Evolutionary conservation across 64 coral and sea anemone genomes (phyloP).

Genomic region (Dendrophyllia cribrosa): DNA sequence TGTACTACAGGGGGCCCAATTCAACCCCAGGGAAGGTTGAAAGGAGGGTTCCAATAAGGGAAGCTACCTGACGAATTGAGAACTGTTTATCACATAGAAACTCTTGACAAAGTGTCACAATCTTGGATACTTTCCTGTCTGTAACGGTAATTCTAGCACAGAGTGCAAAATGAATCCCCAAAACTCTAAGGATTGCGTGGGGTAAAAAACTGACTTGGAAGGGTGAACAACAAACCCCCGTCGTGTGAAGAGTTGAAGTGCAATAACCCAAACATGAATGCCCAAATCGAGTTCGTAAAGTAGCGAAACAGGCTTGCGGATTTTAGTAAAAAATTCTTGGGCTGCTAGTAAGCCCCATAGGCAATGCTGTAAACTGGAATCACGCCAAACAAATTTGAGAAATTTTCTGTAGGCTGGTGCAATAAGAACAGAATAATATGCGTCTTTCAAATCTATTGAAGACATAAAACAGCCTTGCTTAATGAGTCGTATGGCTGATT

Average conservation of each 20-base stretch:
- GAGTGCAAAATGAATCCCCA: constrained; percentile 21
- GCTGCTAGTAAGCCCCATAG: constrained; percentile 25
- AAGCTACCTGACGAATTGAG: constrained; percentile 7
- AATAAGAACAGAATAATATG: too few species aligned
- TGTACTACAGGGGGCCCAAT: background rate
- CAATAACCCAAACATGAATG: constrained; percentile 27
- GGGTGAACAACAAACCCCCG: constrained; percentile 48
- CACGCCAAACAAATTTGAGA: too few species aligned
- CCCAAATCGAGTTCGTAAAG: too few species aligned
- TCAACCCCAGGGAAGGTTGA: constrained; percentile 17
- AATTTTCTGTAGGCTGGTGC: too few species aligned
- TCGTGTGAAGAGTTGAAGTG: background rate
- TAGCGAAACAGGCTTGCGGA: constrained; percentile 16
- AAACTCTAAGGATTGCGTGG: constrained; percentile 31
- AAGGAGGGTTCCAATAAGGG: background rate
- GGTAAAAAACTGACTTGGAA: constrained; percentile 28
- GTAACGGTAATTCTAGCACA: too few species aligned
- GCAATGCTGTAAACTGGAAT: constrained; percentile 28
- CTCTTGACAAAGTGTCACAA: too few species aligned
- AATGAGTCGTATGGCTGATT: too few species aligned
- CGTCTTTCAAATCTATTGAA: too few species aligned
- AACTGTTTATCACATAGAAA: background rate
- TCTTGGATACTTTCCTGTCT: too few species aligned
- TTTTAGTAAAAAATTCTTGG: constrained; percentile 31
- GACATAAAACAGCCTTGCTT: too few species aligned